Percentiles rank a stretch among this genome's conserved stretches.
phyloP scores from a whole-genome alignment of 1,140 invertebrate species.

The Cyclina sinensis region DNA sequence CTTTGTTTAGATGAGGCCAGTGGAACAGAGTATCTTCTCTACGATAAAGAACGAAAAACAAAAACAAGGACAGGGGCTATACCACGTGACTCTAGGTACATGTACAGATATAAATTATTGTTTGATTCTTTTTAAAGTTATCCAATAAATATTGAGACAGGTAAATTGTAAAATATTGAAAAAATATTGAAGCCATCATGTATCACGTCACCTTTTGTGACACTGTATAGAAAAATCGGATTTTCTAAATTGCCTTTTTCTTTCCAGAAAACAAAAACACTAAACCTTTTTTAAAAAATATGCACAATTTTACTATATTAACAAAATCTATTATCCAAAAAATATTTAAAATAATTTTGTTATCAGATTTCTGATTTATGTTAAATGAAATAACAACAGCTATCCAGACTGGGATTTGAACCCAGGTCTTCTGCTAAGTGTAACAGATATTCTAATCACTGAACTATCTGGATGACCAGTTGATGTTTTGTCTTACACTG shows the following conservation, averaged over 20 bases:
- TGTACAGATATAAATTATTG: not conserved
- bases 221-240: not conserved
- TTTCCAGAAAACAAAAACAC: not conserved
- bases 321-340: not conserved
- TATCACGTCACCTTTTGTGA: not conserved
- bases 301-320: not conserved
- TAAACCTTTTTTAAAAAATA: not conserved
- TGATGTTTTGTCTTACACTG: no score
- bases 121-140: not conserved
- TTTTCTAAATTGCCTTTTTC: not conserved
- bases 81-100: not conserved
- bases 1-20: not conserved
- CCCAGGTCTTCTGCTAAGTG: no score
- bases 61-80: slow-evolving; percentile 21
- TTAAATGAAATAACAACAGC: not conserved
- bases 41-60: not conserved
- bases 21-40: not conserved
- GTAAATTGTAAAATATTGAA: no score
- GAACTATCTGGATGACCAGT: no score
- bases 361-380: not conserved
- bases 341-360: not conserved
- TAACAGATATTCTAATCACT: no score
- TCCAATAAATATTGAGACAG: not conserved
- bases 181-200: no score
- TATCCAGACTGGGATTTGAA: not conserved